Evolutionary conservation across 2,888 invertebrate genomes (phyloP), one percentile per base, ranked within the genome.

Genomic region (Dasysyrphus albostriatus): DNA sequence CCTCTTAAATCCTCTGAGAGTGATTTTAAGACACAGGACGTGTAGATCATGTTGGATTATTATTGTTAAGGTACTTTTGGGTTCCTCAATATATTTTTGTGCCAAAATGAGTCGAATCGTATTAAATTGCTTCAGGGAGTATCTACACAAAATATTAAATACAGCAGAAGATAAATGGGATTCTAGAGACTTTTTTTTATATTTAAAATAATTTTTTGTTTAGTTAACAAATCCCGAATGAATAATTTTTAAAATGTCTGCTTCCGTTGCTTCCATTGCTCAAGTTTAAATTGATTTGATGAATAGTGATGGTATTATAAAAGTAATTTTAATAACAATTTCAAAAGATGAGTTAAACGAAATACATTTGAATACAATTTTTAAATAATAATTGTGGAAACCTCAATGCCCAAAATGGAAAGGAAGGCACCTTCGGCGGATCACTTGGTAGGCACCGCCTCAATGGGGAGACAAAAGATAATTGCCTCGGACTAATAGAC

Each of bases 31-130:
- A 14, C 8, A 67, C 16, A 29, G 10, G 16, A 65, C 32, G 65
- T 32, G 16, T 34, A 65, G 44, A 65, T 47, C 32, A 47, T 65
- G 47, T 65, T 61, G 61, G 24, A 24, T 24, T 24, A 61, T 59
- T 34, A 34, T 37, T 59, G 37, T 12, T 59, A 9, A 39, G 19
- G 6, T 39, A 39, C 37, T 14, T 37, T 19, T 19, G 14, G 7
- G 29, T 42, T 24, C 24, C 24, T 61, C 8, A 24, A 24, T 29
- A 59, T 37, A 14, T 54, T 61, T 61, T 61, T 12, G 12, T 1
- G 14, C 12, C 24, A 61, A 42, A 61, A 42, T 61, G 24, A 61
- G 24, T 61, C 39, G 61, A 39, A 42, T 61, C 42, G 42, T 61
- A 61, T 61, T 39, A 39, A 61, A 61, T 61, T 61, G 42, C 61